Conservation (phyloP, 2,888 invertebrate genomes). For the Eristalis arbustorum region DNA sequence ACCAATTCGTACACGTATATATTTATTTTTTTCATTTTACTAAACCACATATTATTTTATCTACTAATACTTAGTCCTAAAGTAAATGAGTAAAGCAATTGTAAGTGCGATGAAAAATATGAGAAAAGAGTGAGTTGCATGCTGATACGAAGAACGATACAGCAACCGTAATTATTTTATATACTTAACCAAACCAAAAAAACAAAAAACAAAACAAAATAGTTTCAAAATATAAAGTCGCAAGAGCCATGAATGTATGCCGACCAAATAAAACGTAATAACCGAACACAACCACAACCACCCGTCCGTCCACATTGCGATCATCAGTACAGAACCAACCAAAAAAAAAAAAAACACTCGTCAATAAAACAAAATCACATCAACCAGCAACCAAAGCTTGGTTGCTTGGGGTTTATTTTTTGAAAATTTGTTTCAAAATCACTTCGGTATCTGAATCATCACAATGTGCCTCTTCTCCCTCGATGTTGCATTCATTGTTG, state of each 20-base stretch:
- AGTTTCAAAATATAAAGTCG: neutral
- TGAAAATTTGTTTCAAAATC: conserved; percentile 5
- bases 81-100: conserved; percentile 23
- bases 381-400: neutral
- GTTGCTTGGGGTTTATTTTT: neutral
- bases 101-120: conserved; percentile 53
- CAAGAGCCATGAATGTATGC: conserved; percentile 31
- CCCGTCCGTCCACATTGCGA: conserved; percentile 69
- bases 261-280: conserved; percentile 33
- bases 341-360: neutral
- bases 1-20: neutral
- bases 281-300: conserved; percentile 36
- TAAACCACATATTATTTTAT: conserved; percentile 33
- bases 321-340: conserved; percentile 37
- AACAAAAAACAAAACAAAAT: conserved; percentile 22
- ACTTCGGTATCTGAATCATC: conserved; percentile 69
- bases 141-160: conserved; percentile 69
- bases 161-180: conserved; percentile 54
- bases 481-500: conserved; percentile 63
- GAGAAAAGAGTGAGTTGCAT: conserved; percentile 67
- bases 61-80: conserved; percentile 60
- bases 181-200: conserved; percentile 31
- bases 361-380: neutral
- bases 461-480: conserved; percentile 62
- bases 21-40: conserved; percentile 1